Conservation (phyloP, 92 coral and sea anemone species). For the Palythoa grandis region DNA sequence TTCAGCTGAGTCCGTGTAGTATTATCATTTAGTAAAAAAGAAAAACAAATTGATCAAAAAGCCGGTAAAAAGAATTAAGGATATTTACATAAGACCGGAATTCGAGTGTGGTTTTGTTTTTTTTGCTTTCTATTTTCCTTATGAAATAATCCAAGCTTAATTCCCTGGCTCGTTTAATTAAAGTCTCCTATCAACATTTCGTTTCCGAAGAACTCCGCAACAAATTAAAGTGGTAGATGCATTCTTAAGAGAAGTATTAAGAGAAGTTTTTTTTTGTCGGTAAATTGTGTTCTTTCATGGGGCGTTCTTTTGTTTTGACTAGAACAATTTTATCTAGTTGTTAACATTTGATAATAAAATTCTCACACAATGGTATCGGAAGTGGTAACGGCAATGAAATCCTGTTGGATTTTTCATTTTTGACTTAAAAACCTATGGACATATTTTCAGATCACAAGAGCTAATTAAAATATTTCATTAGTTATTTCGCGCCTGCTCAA, state of each 20-base stretch:
- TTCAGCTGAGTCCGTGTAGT: background rate
- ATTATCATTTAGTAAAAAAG: background rate
- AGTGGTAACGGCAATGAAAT: background rate
- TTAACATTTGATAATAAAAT: background rate
- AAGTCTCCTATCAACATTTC: background rate
- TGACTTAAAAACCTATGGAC: background rate
- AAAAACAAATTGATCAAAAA: background rate
- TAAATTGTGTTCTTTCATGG: background rate
- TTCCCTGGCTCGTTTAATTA: background rate
- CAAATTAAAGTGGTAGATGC: background rate
- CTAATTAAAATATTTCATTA: too few relatives aligned
- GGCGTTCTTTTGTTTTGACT: conserved; percentile 10
- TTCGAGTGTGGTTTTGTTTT: background rate
- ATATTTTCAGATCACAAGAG: background rate
- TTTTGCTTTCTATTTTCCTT: background rate
- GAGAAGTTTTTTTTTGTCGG: background rate
- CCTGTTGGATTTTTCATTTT: background rate
- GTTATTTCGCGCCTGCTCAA: too few relatives aligned
- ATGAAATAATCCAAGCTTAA: background rate
- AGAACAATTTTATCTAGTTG: background rate
- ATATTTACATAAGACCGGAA: conserved; percentile 7
- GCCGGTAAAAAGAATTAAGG: background rate
- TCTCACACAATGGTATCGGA: conserved; percentile 27
- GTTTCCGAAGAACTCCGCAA: background rate
- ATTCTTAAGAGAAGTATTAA: background rate